phyloP scores from a whole-genome alignment of 2,113 vertebrate species.

The Cyphomyrus plagiostoma region DNA sequence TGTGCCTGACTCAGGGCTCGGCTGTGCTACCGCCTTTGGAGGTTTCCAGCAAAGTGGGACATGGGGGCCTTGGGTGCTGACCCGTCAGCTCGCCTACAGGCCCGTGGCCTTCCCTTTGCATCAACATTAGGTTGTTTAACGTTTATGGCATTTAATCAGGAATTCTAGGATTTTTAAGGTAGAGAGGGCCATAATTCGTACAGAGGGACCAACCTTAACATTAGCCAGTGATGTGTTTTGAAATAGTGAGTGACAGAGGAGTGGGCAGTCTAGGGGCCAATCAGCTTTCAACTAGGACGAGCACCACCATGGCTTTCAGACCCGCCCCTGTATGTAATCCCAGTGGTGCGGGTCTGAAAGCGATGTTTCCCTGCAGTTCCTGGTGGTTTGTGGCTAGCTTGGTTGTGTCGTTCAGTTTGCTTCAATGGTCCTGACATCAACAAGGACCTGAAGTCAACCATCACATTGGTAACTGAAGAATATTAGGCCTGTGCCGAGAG shows the following conservation, averaged over 20 bases:
- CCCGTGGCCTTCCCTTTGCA: neutral
- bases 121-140: neutral
- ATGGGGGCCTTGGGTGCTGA: neutral
- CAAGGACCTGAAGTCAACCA: constrained; percentile 8
- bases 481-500: neutral
- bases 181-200: neutral
- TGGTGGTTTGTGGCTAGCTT: neutral
- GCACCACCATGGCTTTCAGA: neutral
- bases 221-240: neutral
- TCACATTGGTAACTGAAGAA: neutral
- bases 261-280: neutral
- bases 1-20: neutral
- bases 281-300: neutral
- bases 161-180: neutral
- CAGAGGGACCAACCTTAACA: neutral
- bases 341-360: neutral
- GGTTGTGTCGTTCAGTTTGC: neutral
- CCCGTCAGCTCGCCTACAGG: neutral
- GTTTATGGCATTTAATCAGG: neutral
- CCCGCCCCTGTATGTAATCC: neutral
- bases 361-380: neutral
- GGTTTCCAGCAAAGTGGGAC: neutral
- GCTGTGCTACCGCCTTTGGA: neutral
- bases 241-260: neutral
- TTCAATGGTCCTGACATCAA: neutral